These are phyloP conservation scores for Arge pagana DNA, from an alignment of 2,888 invertebrate genomes.

Conservation along the genomic window DNA sequence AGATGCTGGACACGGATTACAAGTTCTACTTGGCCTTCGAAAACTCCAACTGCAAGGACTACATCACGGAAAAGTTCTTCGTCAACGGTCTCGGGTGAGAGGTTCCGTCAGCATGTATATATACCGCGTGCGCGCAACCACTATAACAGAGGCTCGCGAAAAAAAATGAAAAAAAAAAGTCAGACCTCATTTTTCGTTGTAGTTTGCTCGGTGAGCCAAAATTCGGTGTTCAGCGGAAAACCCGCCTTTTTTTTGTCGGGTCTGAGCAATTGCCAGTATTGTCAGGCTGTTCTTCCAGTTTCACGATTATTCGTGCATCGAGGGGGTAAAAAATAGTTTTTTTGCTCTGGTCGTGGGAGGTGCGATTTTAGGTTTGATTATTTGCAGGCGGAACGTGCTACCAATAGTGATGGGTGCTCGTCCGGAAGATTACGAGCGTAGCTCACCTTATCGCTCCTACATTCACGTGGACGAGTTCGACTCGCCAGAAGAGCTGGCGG, in stretches of 20 bases:
- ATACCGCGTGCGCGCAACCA: no score
- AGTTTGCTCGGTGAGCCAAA: no score
- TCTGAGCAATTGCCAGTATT: no score
- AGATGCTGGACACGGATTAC: conserved; percentile 88
- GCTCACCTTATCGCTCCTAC: conserved; percentile 89
- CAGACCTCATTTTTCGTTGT: no score
- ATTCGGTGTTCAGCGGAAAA: no score
- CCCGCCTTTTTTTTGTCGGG: no score
- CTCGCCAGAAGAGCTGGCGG: conserved; percentile 83
- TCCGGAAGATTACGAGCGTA: conserved; percentile 86
- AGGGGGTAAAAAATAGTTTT: not conserved
- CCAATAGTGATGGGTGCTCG: conserved; percentile 97
- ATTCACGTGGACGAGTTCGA: conserved; percentile 96
- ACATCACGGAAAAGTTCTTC: conserved; percentile 96
- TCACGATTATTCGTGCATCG: not conserved
- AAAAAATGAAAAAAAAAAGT: no score
- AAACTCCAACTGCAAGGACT: conserved; percentile 95
- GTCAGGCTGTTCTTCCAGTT: not conserved
- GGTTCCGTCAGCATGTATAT: no score
- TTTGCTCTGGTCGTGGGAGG: no score
- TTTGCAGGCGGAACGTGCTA: conserved; percentile 75
- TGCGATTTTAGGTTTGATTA: no score
- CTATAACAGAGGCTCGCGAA: no score
- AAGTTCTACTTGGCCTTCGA: conserved; percentile 97
- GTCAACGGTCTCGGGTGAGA: conserved; percentile 88